Evolutionary conservation across 2,797 vertebrate genomes (phyloP).

Genomic region (Gobionotothen gibberifrons): DNA sequence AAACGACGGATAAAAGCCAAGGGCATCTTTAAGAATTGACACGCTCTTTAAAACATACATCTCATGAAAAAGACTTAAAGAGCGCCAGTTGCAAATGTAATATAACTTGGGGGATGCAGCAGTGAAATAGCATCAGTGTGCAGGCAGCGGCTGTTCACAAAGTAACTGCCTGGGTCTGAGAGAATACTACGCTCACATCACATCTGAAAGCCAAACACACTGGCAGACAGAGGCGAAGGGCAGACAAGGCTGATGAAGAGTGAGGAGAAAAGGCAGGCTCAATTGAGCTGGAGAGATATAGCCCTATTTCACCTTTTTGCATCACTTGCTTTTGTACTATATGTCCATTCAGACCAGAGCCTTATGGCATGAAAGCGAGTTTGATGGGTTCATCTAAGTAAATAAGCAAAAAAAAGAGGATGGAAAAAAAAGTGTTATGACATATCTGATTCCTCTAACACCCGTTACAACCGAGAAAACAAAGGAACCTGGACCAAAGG

Average conservation of each 20-base stretch:
- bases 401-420: slow-evolving; percentile 71
- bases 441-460: slow-evolving; percentile 62
- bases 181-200: slow-evolving; percentile 79
- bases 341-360: slow-evolving; percentile 78
- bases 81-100: slow-evolving; percentile 83
- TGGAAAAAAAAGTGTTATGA: slow-evolving; percentile 61
- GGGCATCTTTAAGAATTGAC: slow-evolving; percentile 84
- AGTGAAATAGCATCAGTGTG: slow-evolving; percentile 78
- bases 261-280: slow-evolving; percentile 74
- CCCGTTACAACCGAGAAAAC: slow-evolving; percentile 37
- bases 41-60: slow-evolving; percentile 85
- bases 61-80: slow-evolving; percentile 84
- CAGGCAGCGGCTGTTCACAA: slow-evolving; percentile 71
- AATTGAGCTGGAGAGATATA: slow-evolving; percentile 75
- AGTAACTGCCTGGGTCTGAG: slow-evolving; percentile 77
- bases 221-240: slow-evolving; percentile 74
- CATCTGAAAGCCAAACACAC: slow-evolving; percentile 77
- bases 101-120: slow-evolving; percentile 82
- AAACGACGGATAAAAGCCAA: slow-evolving; percentile 81
- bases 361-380: slow-evolving; percentile 77
- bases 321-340: slow-evolving; percentile 84
- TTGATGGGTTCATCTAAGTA: slow-evolving; percentile 79
- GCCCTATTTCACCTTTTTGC: slow-evolving; percentile 87
- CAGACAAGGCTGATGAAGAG: slow-evolving; percentile 80
- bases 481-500: slow-evolving; percentile 73